Conservation (phyloP, 2,888 invertebrate genomes). For the Cosmopolites sordidus region DNA sequence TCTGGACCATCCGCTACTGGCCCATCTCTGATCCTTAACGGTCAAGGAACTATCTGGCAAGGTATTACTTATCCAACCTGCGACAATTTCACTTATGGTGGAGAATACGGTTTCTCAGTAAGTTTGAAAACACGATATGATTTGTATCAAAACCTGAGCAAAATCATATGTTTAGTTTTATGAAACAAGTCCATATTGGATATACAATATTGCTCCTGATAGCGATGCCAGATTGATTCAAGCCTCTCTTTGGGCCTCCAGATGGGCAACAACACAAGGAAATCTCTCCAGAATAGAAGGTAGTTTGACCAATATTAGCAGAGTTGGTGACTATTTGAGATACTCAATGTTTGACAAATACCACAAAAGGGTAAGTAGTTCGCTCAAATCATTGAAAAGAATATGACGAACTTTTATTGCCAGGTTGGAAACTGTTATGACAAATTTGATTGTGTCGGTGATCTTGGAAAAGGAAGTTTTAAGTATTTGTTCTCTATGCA, state of each 20-base stretch:
- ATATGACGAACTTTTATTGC: too few relatives aligned
- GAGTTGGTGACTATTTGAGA: conserved; percentile 30
- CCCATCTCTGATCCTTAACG: conserved; percentile 31
- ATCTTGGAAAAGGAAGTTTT: conserved; percentile 29
- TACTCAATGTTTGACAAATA: conserved; percentile 33
- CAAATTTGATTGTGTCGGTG: conserved; percentile 24
- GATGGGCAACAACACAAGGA: conserved; percentile 29
- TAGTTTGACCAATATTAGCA: conserved; percentile 28
- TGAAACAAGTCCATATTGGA: conserved; percentile 20
- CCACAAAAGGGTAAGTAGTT: conserved; percentile 29
- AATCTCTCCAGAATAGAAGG: conserved; percentile 16
- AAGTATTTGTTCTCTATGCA: conserved; percentile 33
- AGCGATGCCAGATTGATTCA: conserved; percentile 32
- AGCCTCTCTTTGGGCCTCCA: conserved; percentile 31
- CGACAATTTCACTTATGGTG: conserved; percentile 32
- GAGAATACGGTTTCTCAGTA: conserved; percentile 24
- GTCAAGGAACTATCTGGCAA: conserved; percentile 23
- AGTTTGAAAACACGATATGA: too few relatives aligned
- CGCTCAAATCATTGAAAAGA: too few relatives aligned
- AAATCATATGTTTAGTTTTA: too few relatives aligned
- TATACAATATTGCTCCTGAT: conserved; percentile 31
- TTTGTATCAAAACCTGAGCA: too few relatives aligned
- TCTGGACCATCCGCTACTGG: conserved; percentile 27
- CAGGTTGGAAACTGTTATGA: conserved; percentile 31
- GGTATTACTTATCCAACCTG: conserved; percentile 31